Percentiles rank a stretch among this genome's conserved stretches.
These are phyloP conservation scores for Siniperca knerii DNA, from an alignment of 2,113 vertebrate species.

Conservation along the genomic window DNA sequence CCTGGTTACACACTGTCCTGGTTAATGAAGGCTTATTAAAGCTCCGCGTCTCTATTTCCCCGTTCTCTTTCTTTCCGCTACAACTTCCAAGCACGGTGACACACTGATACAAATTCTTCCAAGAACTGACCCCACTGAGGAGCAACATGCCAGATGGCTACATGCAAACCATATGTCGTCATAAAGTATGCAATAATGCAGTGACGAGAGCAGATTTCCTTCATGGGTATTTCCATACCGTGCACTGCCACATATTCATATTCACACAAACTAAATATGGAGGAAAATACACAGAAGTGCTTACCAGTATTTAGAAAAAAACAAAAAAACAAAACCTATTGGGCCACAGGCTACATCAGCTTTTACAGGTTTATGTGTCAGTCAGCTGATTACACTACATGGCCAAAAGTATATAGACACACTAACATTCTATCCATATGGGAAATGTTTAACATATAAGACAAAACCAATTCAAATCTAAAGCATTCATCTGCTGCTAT, in stretches of 20 bases:
- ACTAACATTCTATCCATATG: no score
- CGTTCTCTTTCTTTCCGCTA: background rate
- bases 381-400: background rate
- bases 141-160: constrained; percentile 52
- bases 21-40: background rate
- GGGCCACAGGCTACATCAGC: background rate
- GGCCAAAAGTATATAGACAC: background rate
- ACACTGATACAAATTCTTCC: constrained; percentile 2
- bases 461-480: no score
- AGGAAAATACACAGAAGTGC: background rate
- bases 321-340: no score
- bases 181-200: constrained; percentile 68
- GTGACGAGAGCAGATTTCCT: constrained; percentile 17
- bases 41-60: background rate
- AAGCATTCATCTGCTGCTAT: no score
- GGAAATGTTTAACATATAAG: no score
- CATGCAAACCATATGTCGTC: constrained; percentile 66
- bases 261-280: background rate
- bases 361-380: background rate
- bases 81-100: background rate
- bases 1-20: background rate
- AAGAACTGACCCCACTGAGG: constrained; percentile 7
- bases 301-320: background rate
- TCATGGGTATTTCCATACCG: constrained; percentile 15
- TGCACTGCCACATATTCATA: no score